Evolutionary conservation across 2,797 vertebrate genomes (phyloP).

Genomic region (Ataeniobius toweri): DNA sequence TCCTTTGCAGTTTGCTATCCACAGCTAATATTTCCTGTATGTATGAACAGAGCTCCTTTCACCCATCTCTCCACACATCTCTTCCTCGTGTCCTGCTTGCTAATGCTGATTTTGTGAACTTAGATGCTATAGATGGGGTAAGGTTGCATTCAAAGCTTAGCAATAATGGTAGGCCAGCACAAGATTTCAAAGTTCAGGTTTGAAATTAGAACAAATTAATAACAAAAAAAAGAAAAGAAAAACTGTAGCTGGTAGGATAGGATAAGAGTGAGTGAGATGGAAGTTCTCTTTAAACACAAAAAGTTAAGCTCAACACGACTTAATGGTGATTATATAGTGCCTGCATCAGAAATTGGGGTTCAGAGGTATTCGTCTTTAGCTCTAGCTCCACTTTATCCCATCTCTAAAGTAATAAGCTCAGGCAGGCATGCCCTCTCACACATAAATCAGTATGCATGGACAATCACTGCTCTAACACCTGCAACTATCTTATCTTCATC

Average conservation of each 20-base stretch:
- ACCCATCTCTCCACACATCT: too few relatives aligned
- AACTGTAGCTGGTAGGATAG: constrained; percentile 37
- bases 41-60: neutral
- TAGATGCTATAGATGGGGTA: neutral
- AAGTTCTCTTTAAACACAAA: constrained; percentile 46
- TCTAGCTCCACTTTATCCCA: constrained; percentile 19
- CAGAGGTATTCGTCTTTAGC: constrained; percentile 25
- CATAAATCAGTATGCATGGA: constrained; percentile 67
- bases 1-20: too few relatives aligned
- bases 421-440: constrained; percentile 11
- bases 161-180: neutral
- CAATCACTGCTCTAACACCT: constrained; percentile 53
- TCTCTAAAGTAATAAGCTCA: constrained; percentile 29
- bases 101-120: neutral
- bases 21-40: neutral
- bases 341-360: constrained; percentile 26
- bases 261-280: constrained; percentile 28
- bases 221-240: constrained; percentile 15
- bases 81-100: neutral
- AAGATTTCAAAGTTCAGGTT: constrained; percentile 49
- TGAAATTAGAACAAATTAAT: constrained; percentile 36
- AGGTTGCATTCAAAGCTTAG: neutral
- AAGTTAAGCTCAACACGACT: constrained; percentile 50
- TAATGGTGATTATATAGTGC: constrained; percentile 46
- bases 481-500: constrained; percentile 75